Base-by-base conservation (phyloP, 2,113 vertebrate species). In the Mesitornis unicolor region DNA sequence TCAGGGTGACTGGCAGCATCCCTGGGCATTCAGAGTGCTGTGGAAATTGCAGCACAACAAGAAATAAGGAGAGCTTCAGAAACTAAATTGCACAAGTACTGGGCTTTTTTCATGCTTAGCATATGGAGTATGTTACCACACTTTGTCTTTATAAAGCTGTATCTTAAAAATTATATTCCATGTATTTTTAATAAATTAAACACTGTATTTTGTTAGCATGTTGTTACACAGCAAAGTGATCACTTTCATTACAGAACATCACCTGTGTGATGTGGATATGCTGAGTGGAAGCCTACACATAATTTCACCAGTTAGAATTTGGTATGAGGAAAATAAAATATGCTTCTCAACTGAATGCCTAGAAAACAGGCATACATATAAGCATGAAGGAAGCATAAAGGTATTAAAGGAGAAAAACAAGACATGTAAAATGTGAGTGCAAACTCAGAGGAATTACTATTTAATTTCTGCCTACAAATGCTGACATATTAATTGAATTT, bases 401-500 rank as follows among this genome's bases (percentile, higher is more conserved):
- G 21, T 59, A 48, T 64, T 71, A n/a, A n/a, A n/a, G 56, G 42
- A 67, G 59, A 36, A 83, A 69, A 90, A 17, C 3, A 36, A 59
- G 14, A 7, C 70, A 19, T 69, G 35, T 84, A 13, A 86, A 83
- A 85, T 45, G 53, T 64, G 56, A 76, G 84, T 80, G 43, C 69
- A 60, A 36, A 6, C 29, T 84, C 79, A 51, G 80, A 78, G 7
- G 18, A 86, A 86, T 33, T 82, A 21, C 56, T 94, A 14, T 71
- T 84, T 87, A 92, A 40, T 60, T 69, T 86, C 50, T 94, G 54
- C 9, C 7, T 71, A 47, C 40, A 90, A 93, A 90, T 74, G 24
- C 56, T 63, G 74, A 71, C 19, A 22, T 90, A 77, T 83, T 89
- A 92, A 96, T 85, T 95, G 61, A 86, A 88, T 70, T 96, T 96